phyloP scores from a whole-genome alignment of 2,888 invertebrate genomes.

The Tetragnatha montana region DNA sequence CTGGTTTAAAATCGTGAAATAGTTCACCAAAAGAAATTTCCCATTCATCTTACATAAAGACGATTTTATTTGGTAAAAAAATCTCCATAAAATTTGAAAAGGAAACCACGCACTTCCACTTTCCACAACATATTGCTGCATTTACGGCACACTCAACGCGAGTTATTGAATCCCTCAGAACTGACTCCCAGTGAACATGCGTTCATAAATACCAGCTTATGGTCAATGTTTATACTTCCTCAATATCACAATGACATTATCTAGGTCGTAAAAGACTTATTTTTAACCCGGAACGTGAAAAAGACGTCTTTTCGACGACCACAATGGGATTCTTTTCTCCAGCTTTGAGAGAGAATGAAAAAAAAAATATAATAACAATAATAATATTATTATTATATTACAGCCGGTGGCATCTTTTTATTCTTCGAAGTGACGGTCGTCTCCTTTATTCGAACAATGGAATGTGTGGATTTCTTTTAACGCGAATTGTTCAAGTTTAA shows the following conservation, averaged over 20 bases:
- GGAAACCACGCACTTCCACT: neutral
- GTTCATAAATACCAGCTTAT: conserved; percentile 45
- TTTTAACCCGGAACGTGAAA: conserved; percentile 53
- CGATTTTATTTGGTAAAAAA: neutral
- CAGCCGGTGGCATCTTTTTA: conserved; percentile 11
- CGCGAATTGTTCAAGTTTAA: conserved; percentile 39
- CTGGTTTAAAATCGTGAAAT: neutral
- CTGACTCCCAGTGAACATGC: neutral
- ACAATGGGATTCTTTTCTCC: conserved; percentile 51
- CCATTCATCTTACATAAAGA: neutral
- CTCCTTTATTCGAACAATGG: conserved; percentile 38
- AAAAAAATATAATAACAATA: conserved; percentile 14
- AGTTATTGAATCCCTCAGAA: conserved; percentile 22
- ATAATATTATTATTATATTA: conserved; percentile 31
- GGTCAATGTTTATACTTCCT: conserved; percentile 49
- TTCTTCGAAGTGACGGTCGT: conserved; percentile 17
- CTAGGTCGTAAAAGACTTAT: conserved; percentile 63
- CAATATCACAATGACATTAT: conserved; percentile 65
- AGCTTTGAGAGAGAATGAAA: neutral
- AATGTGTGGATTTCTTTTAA: conserved; percentile 37
- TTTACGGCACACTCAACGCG: neutral
- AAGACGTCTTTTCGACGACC: conserved; percentile 20
- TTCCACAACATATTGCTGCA: neutral
- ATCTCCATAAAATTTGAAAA: neutral
- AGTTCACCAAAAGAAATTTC: neutral